Evolutionary conservation across 2,888 invertebrate species (phyloP).

Genomic region (Amorpha juglandis): DNA sequence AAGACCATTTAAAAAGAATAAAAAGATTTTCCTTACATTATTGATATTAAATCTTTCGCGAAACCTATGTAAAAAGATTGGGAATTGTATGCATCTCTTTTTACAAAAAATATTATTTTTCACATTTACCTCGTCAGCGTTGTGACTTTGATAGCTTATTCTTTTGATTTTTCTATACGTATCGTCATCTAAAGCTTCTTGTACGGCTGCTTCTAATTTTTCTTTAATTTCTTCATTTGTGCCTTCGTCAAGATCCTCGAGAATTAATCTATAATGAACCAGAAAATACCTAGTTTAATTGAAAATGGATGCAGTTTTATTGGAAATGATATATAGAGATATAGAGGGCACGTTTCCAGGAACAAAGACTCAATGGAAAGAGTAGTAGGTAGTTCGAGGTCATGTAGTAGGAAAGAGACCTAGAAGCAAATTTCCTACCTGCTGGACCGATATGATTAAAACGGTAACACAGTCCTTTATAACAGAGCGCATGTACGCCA

Average conservation of each 20-base stretch:
- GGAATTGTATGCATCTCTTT: too few relatives aligned
- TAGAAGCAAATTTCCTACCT: too few relatives aligned
- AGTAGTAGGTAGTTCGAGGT: too few relatives aligned
- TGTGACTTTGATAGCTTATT: conserved; percentile 89
- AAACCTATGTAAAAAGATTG: conserved; percentile 14
- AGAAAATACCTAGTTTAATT: background rate
- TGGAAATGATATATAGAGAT: too few relatives aligned
- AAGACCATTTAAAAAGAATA: too few relatives aligned
- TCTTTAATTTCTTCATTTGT: conserved; percentile 82
- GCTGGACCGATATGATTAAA: too few relatives aligned
- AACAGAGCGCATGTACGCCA: too few relatives aligned
- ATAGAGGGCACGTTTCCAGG: too few relatives aligned
- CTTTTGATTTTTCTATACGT: conserved; percentile 89
- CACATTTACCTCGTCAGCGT: conserved; percentile 85
- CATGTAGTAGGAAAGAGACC: too few relatives aligned
- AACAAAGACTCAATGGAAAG: too few relatives aligned
- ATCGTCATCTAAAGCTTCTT: conserved; percentile 87
- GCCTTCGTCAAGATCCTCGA: conserved; percentile 73
- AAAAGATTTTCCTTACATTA: background rate
- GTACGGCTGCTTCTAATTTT: conserved; percentile 86
- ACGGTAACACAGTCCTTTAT: too few relatives aligned
- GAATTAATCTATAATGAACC: conserved; percentile 64
- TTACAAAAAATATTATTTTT: background rate
- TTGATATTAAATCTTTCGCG: background rate
- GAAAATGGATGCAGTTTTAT: background rate